Evolutionary conservation across 2,888 invertebrate species (phyloP).

Genomic region (Rhagonycha lutea): DNA sequence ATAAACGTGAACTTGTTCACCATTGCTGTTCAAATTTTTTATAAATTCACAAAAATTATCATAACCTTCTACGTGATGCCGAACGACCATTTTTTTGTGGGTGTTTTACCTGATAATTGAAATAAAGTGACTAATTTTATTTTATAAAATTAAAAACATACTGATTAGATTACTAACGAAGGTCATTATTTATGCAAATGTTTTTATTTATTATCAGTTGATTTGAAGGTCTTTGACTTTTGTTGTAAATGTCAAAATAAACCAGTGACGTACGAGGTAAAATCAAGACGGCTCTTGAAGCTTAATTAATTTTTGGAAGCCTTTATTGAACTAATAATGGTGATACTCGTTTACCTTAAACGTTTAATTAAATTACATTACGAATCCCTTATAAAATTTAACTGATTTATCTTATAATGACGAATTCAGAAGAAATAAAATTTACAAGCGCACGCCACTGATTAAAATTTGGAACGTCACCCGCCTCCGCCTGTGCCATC

Average conservation of each 20-base stretch:
- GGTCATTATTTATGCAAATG: not conserved
- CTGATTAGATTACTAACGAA: not conserved
- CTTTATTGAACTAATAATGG: not conserved
- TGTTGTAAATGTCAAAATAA: not conserved
- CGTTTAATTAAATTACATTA: not conserved
- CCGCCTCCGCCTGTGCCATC: not conserved
- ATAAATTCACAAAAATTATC: constrained; percentile 65
- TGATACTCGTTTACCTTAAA: not conserved
- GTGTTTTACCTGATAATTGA: not conserved
- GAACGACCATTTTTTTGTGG: constrained; percentile 54
- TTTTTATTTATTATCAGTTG: not conserved
- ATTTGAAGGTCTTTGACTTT: not conserved
- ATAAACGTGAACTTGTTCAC: constrained; percentile 59
- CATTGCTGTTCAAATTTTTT: constrained; percentile 56
- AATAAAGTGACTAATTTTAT: not conserved
- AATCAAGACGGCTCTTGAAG: no score
- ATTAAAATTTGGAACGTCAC: not conserved
- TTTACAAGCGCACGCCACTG: not conserved
- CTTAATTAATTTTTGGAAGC: no score
- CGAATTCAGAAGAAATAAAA: not conserved
- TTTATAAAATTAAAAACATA: not conserved
- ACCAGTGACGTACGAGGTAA: not conserved
- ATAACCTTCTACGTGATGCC: constrained; percentile 62
- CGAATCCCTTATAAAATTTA: not conserved
- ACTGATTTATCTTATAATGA: no score